Conservation (phyloP, 2,113 vertebrate genomes). For the Paradoxurus hermaphroditus region DNA sequence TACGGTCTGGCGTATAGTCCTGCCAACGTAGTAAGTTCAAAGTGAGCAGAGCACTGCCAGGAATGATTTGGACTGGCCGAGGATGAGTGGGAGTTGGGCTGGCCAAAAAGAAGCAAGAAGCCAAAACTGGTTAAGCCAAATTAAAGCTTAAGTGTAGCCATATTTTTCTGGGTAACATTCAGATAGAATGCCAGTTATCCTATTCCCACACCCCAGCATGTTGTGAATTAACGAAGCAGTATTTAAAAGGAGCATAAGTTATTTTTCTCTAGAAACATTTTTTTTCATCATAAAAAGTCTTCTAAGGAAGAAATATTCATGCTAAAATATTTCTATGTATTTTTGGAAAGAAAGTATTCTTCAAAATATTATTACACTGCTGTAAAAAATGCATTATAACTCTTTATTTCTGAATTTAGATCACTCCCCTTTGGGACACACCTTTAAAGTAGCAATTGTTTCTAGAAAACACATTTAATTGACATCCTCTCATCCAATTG, state of each 20-base stretch:
- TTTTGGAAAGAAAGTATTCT: background rate
- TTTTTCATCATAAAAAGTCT: background rate
- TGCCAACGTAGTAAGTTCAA: background rate
- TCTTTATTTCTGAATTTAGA: constrained; percentile 20
- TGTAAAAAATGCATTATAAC: constrained; percentile 10
- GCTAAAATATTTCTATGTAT: background rate
- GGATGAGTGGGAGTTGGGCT: background rate
- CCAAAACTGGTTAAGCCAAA: background rate
- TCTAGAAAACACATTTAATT: constrained; percentile 32
- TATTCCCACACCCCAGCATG: background rate
- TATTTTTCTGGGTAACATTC: background rate
- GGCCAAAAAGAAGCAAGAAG: background rate
- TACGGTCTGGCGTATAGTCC: background rate
- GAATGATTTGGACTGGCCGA: background rate
- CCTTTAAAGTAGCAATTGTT: background rate
- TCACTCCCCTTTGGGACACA: background rate
- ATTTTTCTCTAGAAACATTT: background rate
- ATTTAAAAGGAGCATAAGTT: background rate
- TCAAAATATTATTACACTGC: background rate
- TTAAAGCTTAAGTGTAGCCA: constrained; percentile 11
- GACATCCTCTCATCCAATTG: background rate
- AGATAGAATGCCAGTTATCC: background rate
- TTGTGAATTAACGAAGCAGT: background rate
- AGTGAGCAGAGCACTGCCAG: background rate
- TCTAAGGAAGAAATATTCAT: background rate